These are phyloP conservation scores for Blennius ocellaris DNA, from an alignment of 2,113 vertebrate genomes.

Conservation along the genomic window DNA sequence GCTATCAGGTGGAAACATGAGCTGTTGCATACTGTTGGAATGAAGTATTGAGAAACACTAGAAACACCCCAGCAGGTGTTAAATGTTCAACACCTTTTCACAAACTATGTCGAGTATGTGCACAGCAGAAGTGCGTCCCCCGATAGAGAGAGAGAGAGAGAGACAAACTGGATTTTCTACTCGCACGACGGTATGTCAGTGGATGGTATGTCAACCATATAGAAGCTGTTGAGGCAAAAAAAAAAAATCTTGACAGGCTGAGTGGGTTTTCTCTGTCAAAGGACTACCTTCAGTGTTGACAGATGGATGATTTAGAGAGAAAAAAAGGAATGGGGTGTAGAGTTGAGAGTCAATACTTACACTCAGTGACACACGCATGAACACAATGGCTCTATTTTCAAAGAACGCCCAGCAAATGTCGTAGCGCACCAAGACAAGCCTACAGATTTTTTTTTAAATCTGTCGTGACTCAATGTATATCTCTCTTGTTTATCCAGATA, in stretches of 20 bases:
- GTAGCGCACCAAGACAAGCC: slow-evolving; percentile 29
- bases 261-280: slow-evolving; percentile 68
- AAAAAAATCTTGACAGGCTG: slow-evolving; percentile 50
- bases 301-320: slow-evolving; percentile 55
- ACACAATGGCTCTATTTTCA: slow-evolving; percentile 67
- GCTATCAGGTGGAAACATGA: slow-evolving; percentile 52
- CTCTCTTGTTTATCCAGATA: neutral
- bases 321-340: slow-evolving; percentile 49
- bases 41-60: slow-evolving; percentile 59
- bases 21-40: slow-evolving; percentile 53
- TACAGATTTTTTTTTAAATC: slow-evolving; percentile 8
- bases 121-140: neutral
- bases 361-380: slow-evolving; percentile 17
- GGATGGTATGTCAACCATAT: slow-evolving; percentile 10
- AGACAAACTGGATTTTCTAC: slow-evolving; percentile 20
- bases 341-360: slow-evolving; percentile 45
- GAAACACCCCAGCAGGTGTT: slow-evolving; percentile 12
- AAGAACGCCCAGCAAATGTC: slow-evolving; percentile 59
- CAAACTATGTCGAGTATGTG: slow-evolving; percentile 16
- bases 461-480: slow-evolving; percentile 1
- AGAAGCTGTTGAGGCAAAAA: slow-evolving; percentile 46
- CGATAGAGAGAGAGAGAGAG: neutral
- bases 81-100: slow-evolving; percentile 19
- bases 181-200: slow-evolving; percentile 28
- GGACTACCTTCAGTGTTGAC: slow-evolving; percentile 61